Percentiles rank a stretch among this genome's conserved stretches.
These are phyloP conservation scores for Paratilapia polleni DNA, from an alignment of 2,113 vertebrate genomes.

Conservation along the genomic window DNA sequence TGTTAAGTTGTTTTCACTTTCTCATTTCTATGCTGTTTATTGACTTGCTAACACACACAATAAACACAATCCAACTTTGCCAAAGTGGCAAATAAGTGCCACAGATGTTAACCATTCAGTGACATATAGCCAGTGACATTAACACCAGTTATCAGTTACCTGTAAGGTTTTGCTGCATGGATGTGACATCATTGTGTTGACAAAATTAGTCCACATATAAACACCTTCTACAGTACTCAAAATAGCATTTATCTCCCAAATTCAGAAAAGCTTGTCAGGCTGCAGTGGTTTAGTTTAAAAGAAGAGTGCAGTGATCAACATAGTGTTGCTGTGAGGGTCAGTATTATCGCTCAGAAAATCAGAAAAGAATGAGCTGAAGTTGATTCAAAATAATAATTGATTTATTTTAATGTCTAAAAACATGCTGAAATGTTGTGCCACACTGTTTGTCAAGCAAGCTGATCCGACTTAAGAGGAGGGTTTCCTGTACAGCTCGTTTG, in stretches of 20 bases:
- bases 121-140: neutral
- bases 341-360: neutral
- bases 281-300: neutral
- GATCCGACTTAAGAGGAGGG: neutral
- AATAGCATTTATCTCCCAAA: neutral
- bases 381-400: neutral
- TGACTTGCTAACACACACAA: neutral
- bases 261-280: neutral
- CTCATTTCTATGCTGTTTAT: too few relatives aligned
- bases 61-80: neutral
- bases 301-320: neutral
- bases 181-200: neutral
- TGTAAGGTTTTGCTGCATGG: neutral
- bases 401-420: neutral
- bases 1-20: neutral
- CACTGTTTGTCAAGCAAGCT: neutral
- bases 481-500: neutral
- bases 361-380: neutral
- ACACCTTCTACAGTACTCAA: neutral
- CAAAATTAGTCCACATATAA: neutral
- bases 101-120: neutral
- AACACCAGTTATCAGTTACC: neutral
- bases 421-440: neutral
- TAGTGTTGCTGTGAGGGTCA: neutral
- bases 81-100: neutral